Evolutionary conservation across 2,888 invertebrate genomes (phyloP), one percentile per base, ranked within the genome.

Genomic region (Limnephilus auricula): DNA sequence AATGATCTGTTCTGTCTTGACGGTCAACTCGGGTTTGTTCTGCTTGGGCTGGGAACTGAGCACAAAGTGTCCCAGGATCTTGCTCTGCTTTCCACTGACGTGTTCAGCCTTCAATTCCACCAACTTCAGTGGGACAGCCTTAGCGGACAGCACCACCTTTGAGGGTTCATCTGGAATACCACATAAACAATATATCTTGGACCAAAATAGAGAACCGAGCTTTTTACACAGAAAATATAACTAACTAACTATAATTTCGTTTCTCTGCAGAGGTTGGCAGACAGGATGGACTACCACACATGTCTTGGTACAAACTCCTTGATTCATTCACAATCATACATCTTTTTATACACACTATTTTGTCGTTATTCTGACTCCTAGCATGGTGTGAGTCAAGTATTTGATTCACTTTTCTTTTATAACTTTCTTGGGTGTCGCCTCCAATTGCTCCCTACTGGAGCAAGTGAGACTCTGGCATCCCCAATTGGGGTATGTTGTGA

Each of bases 1-100:
- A 92, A 96, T 95, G 93, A 97, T 50, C 15, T 25, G 25, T 5
- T 86, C 65, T 5, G 50, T 86, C 18, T 79, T 79, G 31, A 86
- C 32, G 2, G 30, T 82, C 80, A 90, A 2, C 18, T 34, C 37
- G 5, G 79, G 79, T 31, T 79, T 89, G 91, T 32, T 78, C 18
- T 65, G 37, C 65, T 89, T 90, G 50, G 34, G 40, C 30, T 90
- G 85, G 18, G 87, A 40, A 10, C 86, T 79, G 65, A 78, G 87
- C 34, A 30, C 34, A 34, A 90, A 34, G 31, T n/a, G 32, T 2
- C 40, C 65, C 18, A 83, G n/a, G 13, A 65, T 12, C 10, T 18
- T 32, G 37, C 15, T 37, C 25, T 84, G 90, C 37, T 90, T 78
- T 65, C 78, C 78, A 18, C 31, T 78, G 83, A 90, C 32, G 18